phyloP scores from a whole-genome alignment of 2,113 vertebrate genomes.

The Bubo bubo region DNA sequence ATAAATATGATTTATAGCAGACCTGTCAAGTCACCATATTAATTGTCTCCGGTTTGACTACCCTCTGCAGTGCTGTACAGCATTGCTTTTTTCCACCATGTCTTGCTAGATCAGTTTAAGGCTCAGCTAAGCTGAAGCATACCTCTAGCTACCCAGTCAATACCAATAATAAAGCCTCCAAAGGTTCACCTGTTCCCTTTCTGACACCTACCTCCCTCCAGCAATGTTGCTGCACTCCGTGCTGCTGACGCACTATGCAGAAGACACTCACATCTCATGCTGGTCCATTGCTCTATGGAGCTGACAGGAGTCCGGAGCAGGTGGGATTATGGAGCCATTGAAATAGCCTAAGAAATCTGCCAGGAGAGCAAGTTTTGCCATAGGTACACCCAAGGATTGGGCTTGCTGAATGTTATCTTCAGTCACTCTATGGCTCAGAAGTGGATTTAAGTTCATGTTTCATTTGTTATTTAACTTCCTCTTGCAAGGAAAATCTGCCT shows the following conservation, averaged over 20 bases:
- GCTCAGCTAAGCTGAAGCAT: background rate
- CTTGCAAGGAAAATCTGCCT: slow-evolving; percentile 17
- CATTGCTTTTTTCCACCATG: background rate
- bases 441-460: background rate
- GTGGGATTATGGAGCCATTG: background rate
- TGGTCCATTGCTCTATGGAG: background rate
- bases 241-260: background rate
- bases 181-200: background rate
- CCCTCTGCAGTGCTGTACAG: background rate
- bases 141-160: background rate
- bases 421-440: background rate
- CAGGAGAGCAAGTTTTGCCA: background rate
- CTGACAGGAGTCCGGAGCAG: background rate
- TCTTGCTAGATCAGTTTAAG: background rate
- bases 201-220: background rate
- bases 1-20: background rate
- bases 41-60: background rate
- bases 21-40: background rate
- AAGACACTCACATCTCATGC: background rate
- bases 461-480: slow-evolving; percentile 2
- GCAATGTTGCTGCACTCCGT: background rate
- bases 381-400: background rate
- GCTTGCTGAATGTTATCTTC: background rate
- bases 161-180: background rate
- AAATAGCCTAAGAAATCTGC: background rate